These are phyloP conservation scores for Drosophila mojavensis DNA, from an alignment of 1,140 invertebrate species.

Conservation along the genomic window DNA sequence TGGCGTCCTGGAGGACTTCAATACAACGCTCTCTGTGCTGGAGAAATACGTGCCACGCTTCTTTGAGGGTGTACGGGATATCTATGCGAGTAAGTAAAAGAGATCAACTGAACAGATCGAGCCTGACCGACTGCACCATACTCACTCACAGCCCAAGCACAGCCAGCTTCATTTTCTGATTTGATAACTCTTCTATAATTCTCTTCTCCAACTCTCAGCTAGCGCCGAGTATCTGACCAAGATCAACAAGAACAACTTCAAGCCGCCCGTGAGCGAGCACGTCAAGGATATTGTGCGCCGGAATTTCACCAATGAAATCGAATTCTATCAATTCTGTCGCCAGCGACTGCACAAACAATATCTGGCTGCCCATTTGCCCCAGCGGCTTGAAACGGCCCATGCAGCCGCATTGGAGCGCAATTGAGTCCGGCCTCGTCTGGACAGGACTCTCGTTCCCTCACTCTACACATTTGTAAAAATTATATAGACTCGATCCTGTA, in stretches of 20 bases:
- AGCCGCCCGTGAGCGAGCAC: slow-evolving; percentile 93
- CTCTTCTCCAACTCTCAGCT: slow-evolving; percentile 84
- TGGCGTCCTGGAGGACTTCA: slow-evolving; percentile 94
- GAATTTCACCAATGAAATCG: slow-evolving; percentile 95
- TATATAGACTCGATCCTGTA: slow-evolving; percentile 54
- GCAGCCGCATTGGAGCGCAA: slow-evolving; percentile 34
- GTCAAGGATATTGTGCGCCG: slow-evolving; percentile 93
- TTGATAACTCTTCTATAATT: too few species aligned
- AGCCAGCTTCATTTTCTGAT: too few species aligned
- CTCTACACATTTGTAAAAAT: slow-evolving; percentile 45
- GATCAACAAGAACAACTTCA: slow-evolving; percentile 94
- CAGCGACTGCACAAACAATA: slow-evolving; percentile 93
- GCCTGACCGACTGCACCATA: too few species aligned
- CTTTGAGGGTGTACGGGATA: slow-evolving; percentile 90
- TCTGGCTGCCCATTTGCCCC: slow-evolving; percentile 87
- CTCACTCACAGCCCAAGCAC: too few species aligned
- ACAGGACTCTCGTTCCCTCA: too few species aligned
- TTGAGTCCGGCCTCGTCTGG: too few species aligned
- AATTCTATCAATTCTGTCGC: slow-evolving; percentile 95
- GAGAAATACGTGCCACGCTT: slow-evolving; percentile 94
- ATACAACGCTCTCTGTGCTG: slow-evolving; percentile 92
- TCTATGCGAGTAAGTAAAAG: slow-evolving; percentile 90
- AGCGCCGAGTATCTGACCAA: slow-evolving; percentile 90
- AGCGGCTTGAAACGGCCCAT: slow-evolving; percentile 66
- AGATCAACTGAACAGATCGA: too few species aligned